Percentiles rank a stretch among this genome's conserved stretches.
Conservation (phyloP, 2,888 invertebrate species). For the Cordilura impudica region DNA sequence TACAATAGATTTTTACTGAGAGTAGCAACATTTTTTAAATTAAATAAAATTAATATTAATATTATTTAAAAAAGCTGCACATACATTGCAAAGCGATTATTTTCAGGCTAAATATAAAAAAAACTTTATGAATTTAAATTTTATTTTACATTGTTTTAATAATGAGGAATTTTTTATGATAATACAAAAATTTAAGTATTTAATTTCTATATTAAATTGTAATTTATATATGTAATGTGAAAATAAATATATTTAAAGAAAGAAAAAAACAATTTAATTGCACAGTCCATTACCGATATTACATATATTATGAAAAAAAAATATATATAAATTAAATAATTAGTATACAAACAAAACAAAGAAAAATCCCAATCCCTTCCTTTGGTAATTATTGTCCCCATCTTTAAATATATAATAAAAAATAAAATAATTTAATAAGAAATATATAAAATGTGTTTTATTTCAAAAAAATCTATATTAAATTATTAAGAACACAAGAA, state of each 20-base stretch:
- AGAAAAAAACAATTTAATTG: constrained; percentile 41
- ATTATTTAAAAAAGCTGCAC: constrained; percentile 30
- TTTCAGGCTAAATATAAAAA: constrained; percentile 32
- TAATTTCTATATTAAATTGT: neutral
- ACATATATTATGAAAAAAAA: constrained; percentile 15
- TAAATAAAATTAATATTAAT: neutral
- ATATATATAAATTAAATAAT: constrained; percentile 29
- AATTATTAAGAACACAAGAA: too few species aligned
- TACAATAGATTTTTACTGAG: constrained; percentile 18
- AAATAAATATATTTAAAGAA: neutral
- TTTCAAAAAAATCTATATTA: too few species aligned
- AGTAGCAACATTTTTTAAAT: neutral
- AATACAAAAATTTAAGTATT: too few species aligned
- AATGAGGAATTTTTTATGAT: neutral
- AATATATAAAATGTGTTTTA: neutral
- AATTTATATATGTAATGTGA: neutral
- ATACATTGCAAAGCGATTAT: constrained; percentile 52
- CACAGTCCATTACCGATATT: constrained; percentile 52
- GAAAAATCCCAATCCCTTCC: neutral
- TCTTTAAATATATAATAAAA: constrained; percentile 40
- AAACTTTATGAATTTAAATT: neutral
- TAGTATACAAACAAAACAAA: constrained; percentile 1
- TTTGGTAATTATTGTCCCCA: neutral
- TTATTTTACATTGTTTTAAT: neutral
- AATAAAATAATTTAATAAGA: constrained; percentile 51